Evolutionary conservation across 2,113 vertebrate genomes (phyloP).

Genomic region (Gallinago undulata): DNA sequence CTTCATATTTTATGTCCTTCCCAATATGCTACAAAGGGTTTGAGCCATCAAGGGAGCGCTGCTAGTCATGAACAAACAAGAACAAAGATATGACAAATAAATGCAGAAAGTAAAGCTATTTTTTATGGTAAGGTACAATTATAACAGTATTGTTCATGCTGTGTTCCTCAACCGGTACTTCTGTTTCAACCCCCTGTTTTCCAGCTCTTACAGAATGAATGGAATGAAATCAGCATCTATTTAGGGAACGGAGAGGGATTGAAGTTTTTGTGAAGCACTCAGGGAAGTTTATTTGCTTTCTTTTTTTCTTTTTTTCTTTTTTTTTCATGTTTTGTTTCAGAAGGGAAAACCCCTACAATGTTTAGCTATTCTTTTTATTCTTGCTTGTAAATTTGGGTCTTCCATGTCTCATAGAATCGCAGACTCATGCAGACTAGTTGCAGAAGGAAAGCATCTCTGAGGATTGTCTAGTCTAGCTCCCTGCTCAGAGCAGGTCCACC

Average conservation of each 20-base stretch:
- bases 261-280: not conserved
- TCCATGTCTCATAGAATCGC: not conserved
- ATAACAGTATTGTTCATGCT: not conserved
- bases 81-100: conserved; percentile 61
- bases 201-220: not conserved
- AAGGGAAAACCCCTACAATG: not conserved
- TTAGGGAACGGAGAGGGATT: not conserved
- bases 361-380: not conserved
- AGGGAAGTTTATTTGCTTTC: not conserved
- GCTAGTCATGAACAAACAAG: conserved; percentile 55
- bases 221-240: not conserved
- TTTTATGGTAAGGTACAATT: not conserved
- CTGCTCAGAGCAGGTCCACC: not conserved
- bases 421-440: not conserved
- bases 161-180: not conserved
- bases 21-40: conserved; percentile 66
- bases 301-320: not conserved
- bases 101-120: conserved; percentile 23
- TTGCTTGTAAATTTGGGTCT: not conserved
- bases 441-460: not conserved
- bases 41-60: conserved; percentile 42
- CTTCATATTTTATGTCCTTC: conserved; percentile 70
- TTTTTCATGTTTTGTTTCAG: not conserved
- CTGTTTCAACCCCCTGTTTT: not conserved
- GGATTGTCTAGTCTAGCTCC: not conserved